A percentile compares a stretch with the other conserved stretches of the same genome.
Evolutionary conservation across 2,888 invertebrate genomes (phyloP).

Genomic region (Sialis fuliginosa): DNA sequence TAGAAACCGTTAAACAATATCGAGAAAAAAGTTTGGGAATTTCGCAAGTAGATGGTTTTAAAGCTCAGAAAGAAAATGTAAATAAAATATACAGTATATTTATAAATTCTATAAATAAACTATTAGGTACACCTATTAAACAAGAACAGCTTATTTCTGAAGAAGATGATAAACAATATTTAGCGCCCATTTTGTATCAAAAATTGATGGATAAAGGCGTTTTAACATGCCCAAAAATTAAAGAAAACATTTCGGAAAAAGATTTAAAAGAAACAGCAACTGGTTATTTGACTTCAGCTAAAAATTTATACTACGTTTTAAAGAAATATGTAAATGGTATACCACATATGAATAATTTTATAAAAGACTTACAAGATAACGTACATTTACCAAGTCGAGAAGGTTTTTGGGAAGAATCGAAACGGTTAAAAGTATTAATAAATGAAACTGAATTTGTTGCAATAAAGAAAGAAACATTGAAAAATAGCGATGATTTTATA

Average conservation of each 20-base stretch:
- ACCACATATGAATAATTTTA: conserved; percentile 4
- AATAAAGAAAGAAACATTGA: conserved; percentile 7
- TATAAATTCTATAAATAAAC: conserved; percentile 9
- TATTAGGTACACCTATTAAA: conserved; percentile 8
- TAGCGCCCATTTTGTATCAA: conserved; percentile 7
- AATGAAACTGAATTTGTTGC: conserved; percentile 9
- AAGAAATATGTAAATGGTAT: not conserved
- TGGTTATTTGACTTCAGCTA: conserved; percentile 3
- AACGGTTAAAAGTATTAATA: conserved; percentile 6
- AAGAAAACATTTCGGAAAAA: conserved; percentile 2
- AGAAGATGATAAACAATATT: conserved; percentile 5
- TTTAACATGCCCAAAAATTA: conserved; percentile 2
- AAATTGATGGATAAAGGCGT: conserved; percentile 3
- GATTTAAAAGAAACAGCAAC: conserved; percentile 2
- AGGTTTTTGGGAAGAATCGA: conserved; percentile 10
- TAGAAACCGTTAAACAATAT: no score
- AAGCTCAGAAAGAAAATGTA: conserved; percentile 10
- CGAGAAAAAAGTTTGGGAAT: conserved; percentile 3
- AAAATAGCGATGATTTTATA: not conserved
- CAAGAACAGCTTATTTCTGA: conserved; percentile 6
- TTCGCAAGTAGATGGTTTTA: conserved; percentile 11
- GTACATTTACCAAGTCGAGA: conserved; percentile 9
- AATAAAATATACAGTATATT: conserved; percentile 9
- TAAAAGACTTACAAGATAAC: conserved; percentile 4
- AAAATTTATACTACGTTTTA: conserved; percentile 1